Evolutionary conservation across 23 tunicate genomes (phyloP), one percentile per base, ranked within the genome.

Genomic region (Styela clava): DNA sequence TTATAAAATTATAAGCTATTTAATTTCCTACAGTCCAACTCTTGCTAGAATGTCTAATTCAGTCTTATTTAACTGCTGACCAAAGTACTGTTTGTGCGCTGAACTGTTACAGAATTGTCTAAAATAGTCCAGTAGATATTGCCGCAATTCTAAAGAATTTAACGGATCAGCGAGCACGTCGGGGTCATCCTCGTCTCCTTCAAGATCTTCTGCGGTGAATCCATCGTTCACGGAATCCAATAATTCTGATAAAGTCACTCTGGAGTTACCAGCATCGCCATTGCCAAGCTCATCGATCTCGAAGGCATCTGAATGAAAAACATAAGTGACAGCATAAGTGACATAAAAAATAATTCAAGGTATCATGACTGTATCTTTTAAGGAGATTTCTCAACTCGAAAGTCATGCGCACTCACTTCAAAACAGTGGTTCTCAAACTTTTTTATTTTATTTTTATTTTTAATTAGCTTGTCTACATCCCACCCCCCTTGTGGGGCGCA

Each of bases 161-260:
- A 91, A 24, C 37, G 97, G 97, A 74, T 91, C 97, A 37, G 79
- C 65, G 34, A 36, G 7, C 9, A 83, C 89, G 82, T 91, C 97
- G 1, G 84, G 87, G 64, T 91, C 95, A 27, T 85, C 90, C 7
- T 79, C 82, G 64, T 89, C 85, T 51, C 70, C 91, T 61, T 78
- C 80, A 74, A 82, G 79, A 52, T 79, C 83, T 52, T 69, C 79
- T 35, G 64, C 34, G 3, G 71, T 86, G 26, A 73, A 35, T 61
- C 87, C 87, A 63, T 74, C 44, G 62, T 85, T 79, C 21, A 84
- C 77, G 33, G 83, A 79, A 69, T 85, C 97, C 3, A 91, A 79
- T 2, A 91, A 74, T 29, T 91, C 87, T 16, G 87, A 37, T 16
- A 91, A 63, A 0, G 87, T 81, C 24, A 83, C 77, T 22, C 85